Evolutionary conservation across 2,113 vertebrate genomes (phyloP).

Genomic region (Eupsittula cactorum): DNA sequence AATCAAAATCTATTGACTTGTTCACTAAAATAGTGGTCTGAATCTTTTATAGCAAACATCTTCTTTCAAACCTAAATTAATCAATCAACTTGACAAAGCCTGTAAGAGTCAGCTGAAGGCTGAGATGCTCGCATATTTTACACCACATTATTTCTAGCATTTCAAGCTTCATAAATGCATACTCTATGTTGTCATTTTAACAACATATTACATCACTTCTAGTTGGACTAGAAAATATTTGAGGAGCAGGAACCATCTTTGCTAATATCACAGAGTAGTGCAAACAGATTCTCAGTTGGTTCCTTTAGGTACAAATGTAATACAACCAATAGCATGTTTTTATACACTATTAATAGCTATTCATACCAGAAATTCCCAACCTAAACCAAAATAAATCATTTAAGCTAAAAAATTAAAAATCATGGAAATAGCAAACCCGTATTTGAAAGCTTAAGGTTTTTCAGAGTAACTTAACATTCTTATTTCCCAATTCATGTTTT

Average conservation of each 20-base stretch:
- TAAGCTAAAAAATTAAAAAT: not conserved
- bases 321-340: not conserved
- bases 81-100: not conserved
- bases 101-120: not conserved
- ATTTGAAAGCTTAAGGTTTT: not conserved
- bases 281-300: not conserved
- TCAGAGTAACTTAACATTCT: not conserved
- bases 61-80: not conserved
- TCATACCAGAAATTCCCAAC: not conserved
- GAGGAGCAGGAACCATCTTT: not conserved
- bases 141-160: not conserved
- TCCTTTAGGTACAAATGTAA: not conserved
- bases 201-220: not conserved
- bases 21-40: not conserved
- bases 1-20: not conserved
- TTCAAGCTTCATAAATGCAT: not conserved
- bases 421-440: accelerated
- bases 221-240: not conserved
- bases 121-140: not conserved
- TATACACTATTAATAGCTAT: not conserved
- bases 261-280: not conserved
- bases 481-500: not conserved
- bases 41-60: not conserved
- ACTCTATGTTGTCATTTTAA: not conserved
- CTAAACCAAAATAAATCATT: not conserved